phyloP scores from a whole-genome alignment of 2,113 vertebrate genomes.

The Leptobrachium leishanense region DNA sequence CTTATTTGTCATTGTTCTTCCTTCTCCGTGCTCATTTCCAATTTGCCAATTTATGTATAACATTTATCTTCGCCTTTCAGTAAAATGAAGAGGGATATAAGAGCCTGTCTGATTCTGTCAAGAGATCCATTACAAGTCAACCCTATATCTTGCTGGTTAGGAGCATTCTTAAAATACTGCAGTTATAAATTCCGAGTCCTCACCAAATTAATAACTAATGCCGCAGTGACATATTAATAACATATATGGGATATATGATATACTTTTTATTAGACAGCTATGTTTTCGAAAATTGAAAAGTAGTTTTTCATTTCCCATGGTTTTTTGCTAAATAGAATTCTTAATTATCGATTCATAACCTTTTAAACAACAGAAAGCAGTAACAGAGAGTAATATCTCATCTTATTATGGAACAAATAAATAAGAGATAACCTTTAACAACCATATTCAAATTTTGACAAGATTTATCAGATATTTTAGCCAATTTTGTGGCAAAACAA shows the following conservation, averaged over 20 bases:
- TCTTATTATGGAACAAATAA: slow-evolving; percentile 23
- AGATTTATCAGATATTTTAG: too few relatives aligned
- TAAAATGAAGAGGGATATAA: slow-evolving; percentile 31
- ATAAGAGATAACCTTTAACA: neutral
- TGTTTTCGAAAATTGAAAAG: slow-evolving; percentile 41
- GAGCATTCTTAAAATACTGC: slow-evolving; percentile 38
- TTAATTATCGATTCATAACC: slow-evolving; percentile 33
- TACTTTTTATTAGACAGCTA: slow-evolving; percentile 35
- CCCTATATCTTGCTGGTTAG: slow-evolving; percentile 34
- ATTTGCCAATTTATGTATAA: slow-evolving; percentile 13
- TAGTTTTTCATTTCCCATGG: slow-evolving; percentile 29
- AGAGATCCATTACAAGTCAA: slow-evolving; percentile 14
- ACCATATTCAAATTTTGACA: too few relatives aligned
- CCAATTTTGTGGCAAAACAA: too few relatives aligned
- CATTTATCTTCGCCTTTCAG: slow-evolving; percentile 15
- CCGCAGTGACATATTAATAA: slow-evolving; percentile 37
- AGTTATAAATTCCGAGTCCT: slow-evolving; percentile 32
- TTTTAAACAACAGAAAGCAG: neutral
- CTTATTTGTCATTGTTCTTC: slow-evolving; percentile 15
- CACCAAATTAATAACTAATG: slow-evolving; percentile 42
- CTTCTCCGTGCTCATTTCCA: slow-evolving; percentile 6
- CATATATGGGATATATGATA: slow-evolving; percentile 34
- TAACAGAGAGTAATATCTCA: neutral
- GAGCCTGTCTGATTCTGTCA: slow-evolving; percentile 23
- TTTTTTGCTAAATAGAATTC: slow-evolving; percentile 33